Conservation (phyloP, 1,140 invertebrate genomes). For the Galleria mellonella region DNA sequence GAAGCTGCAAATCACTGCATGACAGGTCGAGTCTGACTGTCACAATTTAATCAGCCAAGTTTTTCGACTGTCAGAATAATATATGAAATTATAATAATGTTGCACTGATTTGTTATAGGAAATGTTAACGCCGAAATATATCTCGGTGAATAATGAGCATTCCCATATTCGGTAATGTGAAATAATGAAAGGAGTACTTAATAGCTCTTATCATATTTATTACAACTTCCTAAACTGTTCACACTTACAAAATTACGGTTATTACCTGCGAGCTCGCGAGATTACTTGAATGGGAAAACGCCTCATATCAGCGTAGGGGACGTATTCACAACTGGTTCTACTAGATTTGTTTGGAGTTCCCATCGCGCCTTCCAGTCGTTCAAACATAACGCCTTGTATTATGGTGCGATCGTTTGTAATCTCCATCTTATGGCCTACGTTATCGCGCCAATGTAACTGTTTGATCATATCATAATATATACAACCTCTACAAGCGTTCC, state of each 20-base stretch:
- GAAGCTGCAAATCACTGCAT: conserved; percentile 29
- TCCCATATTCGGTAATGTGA: neutral
- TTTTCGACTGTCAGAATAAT: too few species aligned
- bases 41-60: too few species aligned
- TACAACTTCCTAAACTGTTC: conserved; percentile 25
- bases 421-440: conserved; percentile 22
- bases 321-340: conserved; percentile 37
- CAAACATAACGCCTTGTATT: conserved; percentile 22
- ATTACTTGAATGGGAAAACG: conserved; percentile 31
- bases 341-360: conserved; percentile 47
- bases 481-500: conserved; percentile 14
- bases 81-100: too few species aligned
- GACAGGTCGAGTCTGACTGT: too few species aligned
- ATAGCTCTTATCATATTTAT: neutral
- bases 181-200: too few species aligned
- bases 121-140: conserved; percentile 1
- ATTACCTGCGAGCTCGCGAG: conserved; percentile 14
- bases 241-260: conserved; percentile 21
- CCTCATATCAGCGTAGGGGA: conserved; percentile 23
- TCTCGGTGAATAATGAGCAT: neutral
- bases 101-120: conserved; percentile 1
- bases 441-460: conserved; percentile 14
- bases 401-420: conserved; percentile 31
- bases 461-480: conserved; percentile 17
- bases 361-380: conserved; percentile 24